Conservation (phyloP, 2,797 vertebrate genomes). For the Myiotriccus ornatus region DNA sequence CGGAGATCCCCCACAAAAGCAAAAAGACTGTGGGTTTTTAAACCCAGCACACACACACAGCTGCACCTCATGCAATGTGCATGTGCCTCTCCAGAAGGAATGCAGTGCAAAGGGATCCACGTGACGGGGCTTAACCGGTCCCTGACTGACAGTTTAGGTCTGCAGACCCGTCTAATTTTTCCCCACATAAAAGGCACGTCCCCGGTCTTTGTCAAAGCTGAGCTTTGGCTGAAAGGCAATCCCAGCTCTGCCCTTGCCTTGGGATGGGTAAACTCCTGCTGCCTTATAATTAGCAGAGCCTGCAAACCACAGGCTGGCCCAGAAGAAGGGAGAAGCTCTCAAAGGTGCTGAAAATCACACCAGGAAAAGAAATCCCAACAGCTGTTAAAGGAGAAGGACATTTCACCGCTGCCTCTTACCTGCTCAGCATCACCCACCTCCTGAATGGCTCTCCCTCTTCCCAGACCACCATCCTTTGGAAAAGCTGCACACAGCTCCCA, state of each 20-base stretch:
- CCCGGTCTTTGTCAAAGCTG: neutral
- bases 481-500: neutral
- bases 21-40: neutral
- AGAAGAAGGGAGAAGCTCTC: neutral
- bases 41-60: neutral
- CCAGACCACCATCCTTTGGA: neutral
- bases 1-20: neutral
- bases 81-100: neutral
- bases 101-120: neutral
- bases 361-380: neutral
- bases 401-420: neutral
- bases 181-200: neutral
- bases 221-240: neutral
- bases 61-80: rapidly evolving
- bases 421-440: neutral
- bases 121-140: neutral
- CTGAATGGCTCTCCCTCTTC: neutral
- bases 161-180: neutral
- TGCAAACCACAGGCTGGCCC: neutral
- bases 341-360: neutral
- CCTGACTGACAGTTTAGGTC: neutral
- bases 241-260: neutral
- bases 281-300: neutral
- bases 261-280: neutral
- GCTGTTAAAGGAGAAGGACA: neutral